These are phyloP conservation scores for Cariama cristata DNA, from an alignment of 2,113 vertebrate genomes.

Conservation along the genomic window DNA sequence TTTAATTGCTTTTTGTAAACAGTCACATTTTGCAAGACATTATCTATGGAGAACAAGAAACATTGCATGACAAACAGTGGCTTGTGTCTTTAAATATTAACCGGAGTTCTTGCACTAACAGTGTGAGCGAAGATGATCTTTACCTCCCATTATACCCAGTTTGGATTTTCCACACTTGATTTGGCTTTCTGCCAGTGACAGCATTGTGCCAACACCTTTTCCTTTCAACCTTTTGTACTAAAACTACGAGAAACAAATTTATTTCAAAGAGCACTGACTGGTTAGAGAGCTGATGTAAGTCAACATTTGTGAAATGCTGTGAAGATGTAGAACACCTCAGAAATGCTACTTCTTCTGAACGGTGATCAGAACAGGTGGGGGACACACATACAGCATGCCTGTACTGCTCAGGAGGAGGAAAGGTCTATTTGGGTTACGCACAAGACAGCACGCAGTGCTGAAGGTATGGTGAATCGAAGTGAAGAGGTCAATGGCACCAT, in stretches of 20 bases:
- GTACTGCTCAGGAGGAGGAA: neutral
- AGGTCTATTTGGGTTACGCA: neutral
- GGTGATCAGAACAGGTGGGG: neutral
- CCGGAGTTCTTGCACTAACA: neutral
- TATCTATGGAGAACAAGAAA: neutral
- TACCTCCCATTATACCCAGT: conserved; percentile 49
- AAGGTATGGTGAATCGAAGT: fast-evolving
- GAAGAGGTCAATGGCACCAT: neutral
- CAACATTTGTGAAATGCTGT: neutral
- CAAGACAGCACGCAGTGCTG: neutral
- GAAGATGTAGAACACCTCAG: neutral
- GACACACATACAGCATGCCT: neutral
- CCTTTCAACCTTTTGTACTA: neutral
- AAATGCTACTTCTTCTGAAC: neutral
- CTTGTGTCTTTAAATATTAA: conserved; percentile 37
- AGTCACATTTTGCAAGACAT: neutral
- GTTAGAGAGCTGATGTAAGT: fast-evolving
- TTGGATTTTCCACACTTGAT: neutral
- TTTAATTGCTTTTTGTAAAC: neutral
- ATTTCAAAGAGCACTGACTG: neutral
- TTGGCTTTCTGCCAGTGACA: neutral
- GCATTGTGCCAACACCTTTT: conserved; percentile 28
- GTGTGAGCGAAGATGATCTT: neutral
- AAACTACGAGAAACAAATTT: neutral
- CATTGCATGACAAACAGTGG: neutral